phyloP scores from a whole-genome alignment of 1,140 invertebrate genomes.

The Nasonia longicornis region DNA sequence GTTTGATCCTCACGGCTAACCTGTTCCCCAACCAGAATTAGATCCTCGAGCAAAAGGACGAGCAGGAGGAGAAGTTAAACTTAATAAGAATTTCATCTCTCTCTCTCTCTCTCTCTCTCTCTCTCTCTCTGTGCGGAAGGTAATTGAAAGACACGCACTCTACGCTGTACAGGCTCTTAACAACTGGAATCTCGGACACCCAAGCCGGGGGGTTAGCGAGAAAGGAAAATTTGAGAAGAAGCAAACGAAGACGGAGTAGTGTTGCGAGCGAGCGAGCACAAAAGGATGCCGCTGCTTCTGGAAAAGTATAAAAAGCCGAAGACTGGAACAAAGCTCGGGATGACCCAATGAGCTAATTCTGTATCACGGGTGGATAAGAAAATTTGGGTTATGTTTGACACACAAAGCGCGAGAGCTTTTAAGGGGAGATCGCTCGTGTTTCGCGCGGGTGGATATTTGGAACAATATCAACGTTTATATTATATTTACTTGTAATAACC shows the following conservation, averaged over 20 bases:
- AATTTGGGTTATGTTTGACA: not conserved
- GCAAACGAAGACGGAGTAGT: slow-evolving; percentile 24
- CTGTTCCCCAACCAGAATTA: slow-evolving; percentile 29
- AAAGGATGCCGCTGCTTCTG: not conserved
- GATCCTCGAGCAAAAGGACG: not conserved
- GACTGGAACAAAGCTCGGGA: not conserved
- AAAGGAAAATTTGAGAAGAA: slow-evolving; percentile 28
- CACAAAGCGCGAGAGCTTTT: not conserved
- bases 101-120: not conserved
- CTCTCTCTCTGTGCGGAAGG: not conserved
- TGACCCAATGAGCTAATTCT: slow-evolving; percentile 37
- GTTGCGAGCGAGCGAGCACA: not conserved
- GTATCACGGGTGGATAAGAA: not conserved
- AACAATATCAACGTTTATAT: too few relatives aligned
- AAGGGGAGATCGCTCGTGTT: not conserved
- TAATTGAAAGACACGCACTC: slow-evolving; percentile 34
- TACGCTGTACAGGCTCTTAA: not conserved
- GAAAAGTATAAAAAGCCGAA: not conserved
- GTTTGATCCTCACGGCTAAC: slow-evolving; percentile 21
- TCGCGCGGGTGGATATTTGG: too few relatives aligned
- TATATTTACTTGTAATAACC: too few relatives aligned
- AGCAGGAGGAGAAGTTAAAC: not conserved
- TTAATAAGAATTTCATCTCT: slow-evolving; percentile 34
- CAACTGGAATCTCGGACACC: not conserved
- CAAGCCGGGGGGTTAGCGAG: not conserved